Base-by-base conservation (phyloP, 2,888 invertebrate species). In the Aphodius sticticus region DNA sequence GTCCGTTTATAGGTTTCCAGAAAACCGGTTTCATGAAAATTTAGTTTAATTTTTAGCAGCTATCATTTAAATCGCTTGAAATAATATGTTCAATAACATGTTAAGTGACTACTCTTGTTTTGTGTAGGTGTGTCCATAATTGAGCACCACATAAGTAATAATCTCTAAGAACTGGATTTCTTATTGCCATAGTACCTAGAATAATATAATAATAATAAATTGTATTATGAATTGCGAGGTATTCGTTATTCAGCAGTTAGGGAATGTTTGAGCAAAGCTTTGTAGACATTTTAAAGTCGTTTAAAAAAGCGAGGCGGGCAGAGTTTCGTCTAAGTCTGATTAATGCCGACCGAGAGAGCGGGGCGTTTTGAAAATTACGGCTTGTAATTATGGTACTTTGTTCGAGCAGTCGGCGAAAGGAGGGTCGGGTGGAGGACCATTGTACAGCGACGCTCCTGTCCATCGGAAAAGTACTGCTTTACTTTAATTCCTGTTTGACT, bases 321-420 rank as follows among this genome's bases (percentile, higher is more conserved):
- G 74, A 7, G 74, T 15, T 74, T 74, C 74, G 74, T 36, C 37
- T 37, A 35, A 26, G n/a, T 74, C 74, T 74, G 35, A 74, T 74
- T 74, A 74, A 74, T 74, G 74, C 35, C 35, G 74, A 74, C 74
- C 35, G 74, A 35, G 37, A 36, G 74, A 35, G 35, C 36, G 74
- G 74, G 35, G 36, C 36, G 35, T 74, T 74, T 74, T 74, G 74
- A 74, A 74, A 74, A 74, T 74, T 74, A 74, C 74, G 74, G 74
- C 74, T 35, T 74, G 74, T 74, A 74, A 74, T 74, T 74, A 74
- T 74, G 74, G 74, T 74, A 74, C 74, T 74, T 74, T 74, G 74
- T 74, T 74, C 74, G 74, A 37, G 74, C 37, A 37, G 74, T 35
- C 35, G 37, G 36, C 37, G 37, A 74, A 74, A n/a, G 74, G 37